Base-by-base conservation (phyloP, 2,888 invertebrate species). In the Steromphala cineraria region DNA sequence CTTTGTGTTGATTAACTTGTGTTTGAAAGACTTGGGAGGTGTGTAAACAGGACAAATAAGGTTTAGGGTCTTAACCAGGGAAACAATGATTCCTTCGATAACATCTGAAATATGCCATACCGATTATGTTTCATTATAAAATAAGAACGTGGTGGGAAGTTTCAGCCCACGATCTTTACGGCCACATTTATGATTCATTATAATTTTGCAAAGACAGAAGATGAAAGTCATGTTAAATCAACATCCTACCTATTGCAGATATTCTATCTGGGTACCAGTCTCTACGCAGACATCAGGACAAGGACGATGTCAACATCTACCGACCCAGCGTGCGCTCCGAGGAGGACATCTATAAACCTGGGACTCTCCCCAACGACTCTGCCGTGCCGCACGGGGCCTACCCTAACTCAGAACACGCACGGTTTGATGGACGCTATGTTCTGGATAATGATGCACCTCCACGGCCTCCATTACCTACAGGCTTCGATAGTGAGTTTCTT, bases 391-490 rank as follows among this genome's bases (percentile, higher is more conserved):
- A 87, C 5, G 87, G 84, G 4, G 83, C 82, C 15, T 84, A 84
- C 53, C 90, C 19, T 81, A 86, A 82, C 86, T 88, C 62, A 52
- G 85, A 77, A 81, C 79, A 87, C 78, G 87, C 88, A 10, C 84
- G 84, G 77, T 91, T 87, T 76, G 90, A 90, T 67, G 89, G 90
- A 2, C 75, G 89, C 62, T 90, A 90, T 75, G 88, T 88, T n/a
- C 88, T 89, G 36, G 89, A 90, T 74, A 89, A 89, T 52, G 91
- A 92, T 15, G 88, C 88, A 5, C 90, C 89, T 0, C 90, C 91
- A 7, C 84, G 91, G 53, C 88, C 91, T 15, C 90, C 91, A 4
- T 87, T 91, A 2, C 90, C 90, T 15, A 84, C 89, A 28, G 87
- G 86, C 40, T 80, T 88, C 76, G 84, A 87, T n/a, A 71, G 79